phyloP scores from a whole-genome alignment of 2,113 vertebrate genomes.

The Ciconia stormi region DNA sequence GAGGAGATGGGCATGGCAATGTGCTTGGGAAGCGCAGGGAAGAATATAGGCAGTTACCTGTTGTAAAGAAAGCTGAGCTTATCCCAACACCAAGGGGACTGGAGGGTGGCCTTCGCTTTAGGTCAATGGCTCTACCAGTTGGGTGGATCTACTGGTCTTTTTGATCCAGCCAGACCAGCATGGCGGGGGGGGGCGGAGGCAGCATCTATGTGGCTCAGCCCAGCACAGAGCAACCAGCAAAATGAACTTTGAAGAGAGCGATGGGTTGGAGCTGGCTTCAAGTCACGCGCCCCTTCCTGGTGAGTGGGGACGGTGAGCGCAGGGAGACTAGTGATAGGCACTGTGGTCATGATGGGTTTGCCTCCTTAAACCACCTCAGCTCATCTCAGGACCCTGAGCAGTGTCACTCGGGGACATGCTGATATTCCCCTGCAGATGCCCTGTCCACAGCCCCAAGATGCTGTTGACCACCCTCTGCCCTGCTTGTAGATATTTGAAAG shows the following conservation, averaged over 20 bases:
- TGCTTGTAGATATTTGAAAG: background rate
- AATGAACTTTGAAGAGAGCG: background rate
- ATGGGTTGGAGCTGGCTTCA: background rate
- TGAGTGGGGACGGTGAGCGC: background rate
- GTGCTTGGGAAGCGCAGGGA: fast-evolving
- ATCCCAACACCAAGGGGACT: background rate
- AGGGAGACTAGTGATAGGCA: too few relatives aligned
- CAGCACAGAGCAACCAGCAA: background rate
- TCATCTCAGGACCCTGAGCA: background rate
- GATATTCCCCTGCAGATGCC: background rate
- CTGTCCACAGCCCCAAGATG: fast-evolving
- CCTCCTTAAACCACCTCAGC: background rate
- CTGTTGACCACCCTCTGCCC: background rate
- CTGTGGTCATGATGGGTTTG: background rate
- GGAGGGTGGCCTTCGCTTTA: background rate
- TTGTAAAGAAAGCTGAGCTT: background rate
- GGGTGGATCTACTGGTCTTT: background rate
- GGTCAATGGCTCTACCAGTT: fast-evolving
- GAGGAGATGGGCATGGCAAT: background rate
- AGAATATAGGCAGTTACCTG: background rate
- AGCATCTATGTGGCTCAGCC: background rate
- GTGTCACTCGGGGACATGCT: fast-evolving
- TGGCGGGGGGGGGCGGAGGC: fast-evolving
- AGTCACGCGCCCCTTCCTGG: fast-evolving
- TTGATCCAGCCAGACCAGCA: background rate